Evolutionary conservation across 2,113 vertebrate genomes (phyloP), one percentile per base, ranked within the genome.

Genomic region (Amphiprion ocellaris): DNA sequence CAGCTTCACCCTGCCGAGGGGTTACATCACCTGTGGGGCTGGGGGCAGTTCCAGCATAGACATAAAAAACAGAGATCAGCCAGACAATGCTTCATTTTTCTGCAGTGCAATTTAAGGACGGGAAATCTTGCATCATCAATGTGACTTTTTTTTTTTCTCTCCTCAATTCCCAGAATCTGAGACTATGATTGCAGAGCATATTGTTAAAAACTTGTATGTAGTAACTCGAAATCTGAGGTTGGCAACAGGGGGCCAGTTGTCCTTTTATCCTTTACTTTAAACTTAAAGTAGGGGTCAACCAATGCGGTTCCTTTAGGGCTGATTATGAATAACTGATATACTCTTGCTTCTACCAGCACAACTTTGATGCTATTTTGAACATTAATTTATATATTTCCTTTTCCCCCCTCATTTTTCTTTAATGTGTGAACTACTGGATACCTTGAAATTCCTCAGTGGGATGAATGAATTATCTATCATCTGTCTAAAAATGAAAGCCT

Each of bases 1-100:
- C 59, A 21, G 19, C 33, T 63, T 73, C 77, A 66, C 50, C 62
- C 77, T 54, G 77, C 73, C 6, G n/a, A 63, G 30, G 83, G 69
- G 72, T 85, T 85, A 78, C 68, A 61, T 88, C 92, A 92, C 88
- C 87, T 92, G 77, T 77, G 73, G 54, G 49, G 50, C 17, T 21
- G 71, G 33, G 59, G 53, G 71, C 70, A 47, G 63, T 4, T 71
- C 77, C 52, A 23, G 15, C 54, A 2, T 10, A 53, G 41, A 73
- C 63, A 65, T 62, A 41, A 79, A 74, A 74, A 24, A 17, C 44
- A 23, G 26, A 56, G 50, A 67, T 81, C 63, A 65, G 71, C 74
- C 59, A 74, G 39, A 66, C 67, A 30, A 37, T 53, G 47, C 49
- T n/a, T 37, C 5, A 24, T 73, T 67, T 70, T 37, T 37, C 33